Evolutionary conservation across 2,113 vertebrate species (phyloP).

Genomic region (Amphiprion ocellaris): DNA sequence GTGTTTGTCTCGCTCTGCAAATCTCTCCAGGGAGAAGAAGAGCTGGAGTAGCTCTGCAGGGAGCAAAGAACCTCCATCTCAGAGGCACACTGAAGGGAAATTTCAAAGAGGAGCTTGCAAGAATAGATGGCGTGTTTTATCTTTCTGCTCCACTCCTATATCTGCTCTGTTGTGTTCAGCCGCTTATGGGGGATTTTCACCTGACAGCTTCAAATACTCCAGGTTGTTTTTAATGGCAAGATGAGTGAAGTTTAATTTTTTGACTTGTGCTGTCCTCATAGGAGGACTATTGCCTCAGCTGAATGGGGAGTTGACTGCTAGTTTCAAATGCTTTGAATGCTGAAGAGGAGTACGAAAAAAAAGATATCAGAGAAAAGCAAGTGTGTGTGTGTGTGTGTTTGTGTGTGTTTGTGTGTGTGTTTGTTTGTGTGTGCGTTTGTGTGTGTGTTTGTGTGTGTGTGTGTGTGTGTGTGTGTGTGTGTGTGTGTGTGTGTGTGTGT

Average conservation of each 20-base stretch:
- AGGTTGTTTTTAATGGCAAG: constrained; percentile 66
- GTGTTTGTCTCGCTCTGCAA: constrained; percentile 80
- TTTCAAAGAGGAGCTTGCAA: constrained; percentile 77
- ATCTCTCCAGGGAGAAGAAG: constrained; percentile 75
- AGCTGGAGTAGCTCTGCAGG: constrained; percentile 77
- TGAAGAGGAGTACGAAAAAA: constrained; percentile 19
- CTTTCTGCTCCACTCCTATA: constrained; percentile 68
- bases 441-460: too few species aligned
- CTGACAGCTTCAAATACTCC: constrained; percentile 68
- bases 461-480: too few species aligned
- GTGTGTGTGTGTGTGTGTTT: neutral
- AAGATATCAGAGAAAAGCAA: constrained; percentile 15
- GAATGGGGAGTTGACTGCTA: constrained; percentile 48
- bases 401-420: too few species aligned
- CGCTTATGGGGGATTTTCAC: constrained; percentile 60
- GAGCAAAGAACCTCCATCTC: constrained; percentile 72
- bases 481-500: too few species aligned
- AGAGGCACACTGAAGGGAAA: constrained; percentile 57
- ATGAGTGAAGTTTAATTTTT: constrained; percentile 71
- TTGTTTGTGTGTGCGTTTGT: too few species aligned
- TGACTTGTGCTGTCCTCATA: constrained; percentile 49
- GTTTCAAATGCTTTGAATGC: constrained; percentile 64
- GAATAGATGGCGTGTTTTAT: constrained; percentile 77
- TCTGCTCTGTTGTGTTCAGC: constrained; percentile 69
- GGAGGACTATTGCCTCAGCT: constrained; percentile 59